Conservation (phyloP, 2,113 vertebrate genomes). For the Capra hircus region DNA sequence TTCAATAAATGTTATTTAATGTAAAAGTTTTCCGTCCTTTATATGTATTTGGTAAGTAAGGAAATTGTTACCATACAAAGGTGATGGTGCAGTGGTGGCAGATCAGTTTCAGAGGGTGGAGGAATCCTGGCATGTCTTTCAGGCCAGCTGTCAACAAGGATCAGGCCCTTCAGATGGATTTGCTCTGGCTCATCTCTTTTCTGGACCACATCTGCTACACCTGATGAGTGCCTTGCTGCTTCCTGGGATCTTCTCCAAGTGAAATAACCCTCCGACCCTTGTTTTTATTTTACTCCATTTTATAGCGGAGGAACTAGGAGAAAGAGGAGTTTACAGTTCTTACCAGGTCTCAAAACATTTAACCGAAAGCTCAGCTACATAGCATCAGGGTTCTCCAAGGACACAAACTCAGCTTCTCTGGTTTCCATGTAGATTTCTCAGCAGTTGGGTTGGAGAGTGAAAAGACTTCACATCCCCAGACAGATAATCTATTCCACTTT, state of each 20-base stretch:
- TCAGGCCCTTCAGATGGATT: not conserved
- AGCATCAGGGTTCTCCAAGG: not conserved
- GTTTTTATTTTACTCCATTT: conserved; percentile 46
- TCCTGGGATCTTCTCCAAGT: not conserved
- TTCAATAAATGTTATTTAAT: not conserved
- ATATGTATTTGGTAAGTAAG: not conserved
- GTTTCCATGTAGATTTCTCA: not conserved
- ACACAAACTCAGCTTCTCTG: not conserved
- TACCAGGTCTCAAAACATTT: not conserved
- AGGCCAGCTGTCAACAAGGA: not conserved
- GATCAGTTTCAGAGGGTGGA: not conserved
- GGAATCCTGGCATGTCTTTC: not conserved
- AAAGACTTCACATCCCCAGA: not conserved
- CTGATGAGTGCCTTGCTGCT: not conserved
- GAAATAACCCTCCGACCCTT: conserved; percentile 42
- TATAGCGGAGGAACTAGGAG: conserved; percentile 38
- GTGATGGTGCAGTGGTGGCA: not conserved
- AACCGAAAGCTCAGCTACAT: conserved; percentile 3
- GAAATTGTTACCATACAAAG: not conserved
- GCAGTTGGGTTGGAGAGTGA: not conserved
- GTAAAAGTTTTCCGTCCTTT: not conserved
- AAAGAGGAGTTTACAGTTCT: not conserved
- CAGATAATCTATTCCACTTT: not conserved
- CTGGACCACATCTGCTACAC: not conserved
- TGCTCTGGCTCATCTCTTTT: not conserved